Evolutionary conservation across 2,888 invertebrate species (phyloP), one percentile per base, ranked within the genome.

Genomic region (Salticus scenicus): DNA sequence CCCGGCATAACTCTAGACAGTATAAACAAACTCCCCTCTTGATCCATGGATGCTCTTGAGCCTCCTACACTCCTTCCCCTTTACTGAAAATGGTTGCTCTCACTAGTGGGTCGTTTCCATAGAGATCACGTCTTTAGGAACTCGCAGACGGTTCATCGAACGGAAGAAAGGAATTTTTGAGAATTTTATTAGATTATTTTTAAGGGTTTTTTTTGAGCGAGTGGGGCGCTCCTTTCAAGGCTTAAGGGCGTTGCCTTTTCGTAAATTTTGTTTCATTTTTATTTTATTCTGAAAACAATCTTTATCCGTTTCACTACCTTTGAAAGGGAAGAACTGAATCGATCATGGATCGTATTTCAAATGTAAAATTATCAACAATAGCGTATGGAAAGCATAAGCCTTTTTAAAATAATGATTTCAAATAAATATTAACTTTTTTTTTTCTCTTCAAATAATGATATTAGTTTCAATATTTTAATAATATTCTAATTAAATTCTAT

Each of bases 141-240:
- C 83, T 67, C 71, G 67, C 42, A 57, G 51, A 28, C 66, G 67
- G 77, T 84, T 84, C 83, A 83, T 73, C 72, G 77, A 76, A 76
- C 82, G 76, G 67, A 66, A 71, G 57, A 57, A 1, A 57, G 57
- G 57, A 57, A 57, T 57, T 57, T 57, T 57, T 24, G 1, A 17
- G 42, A 24, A 24, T 57, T 57, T 57, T 57, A 57, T 57, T 57
- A 24, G 57, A 57, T 57, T 57, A 24, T 24, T 57, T 57, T 57
- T 24, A n/a, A 24, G 57, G 57, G 57, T 57, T 57, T 57, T 37
- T 57, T 57, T 5, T 4, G 20, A 20, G 57, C 24, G 14, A 5
- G 24, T 5, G 4, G 24, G 57, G 5, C 7, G 57, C 24, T 57
- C 47, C 24, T 57, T 57, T 24, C 14, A 24, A 24, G 8, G 24